Conservation (phyloP, 2,797 vertebrate species). For the Jordanella pulchra region DNA sequence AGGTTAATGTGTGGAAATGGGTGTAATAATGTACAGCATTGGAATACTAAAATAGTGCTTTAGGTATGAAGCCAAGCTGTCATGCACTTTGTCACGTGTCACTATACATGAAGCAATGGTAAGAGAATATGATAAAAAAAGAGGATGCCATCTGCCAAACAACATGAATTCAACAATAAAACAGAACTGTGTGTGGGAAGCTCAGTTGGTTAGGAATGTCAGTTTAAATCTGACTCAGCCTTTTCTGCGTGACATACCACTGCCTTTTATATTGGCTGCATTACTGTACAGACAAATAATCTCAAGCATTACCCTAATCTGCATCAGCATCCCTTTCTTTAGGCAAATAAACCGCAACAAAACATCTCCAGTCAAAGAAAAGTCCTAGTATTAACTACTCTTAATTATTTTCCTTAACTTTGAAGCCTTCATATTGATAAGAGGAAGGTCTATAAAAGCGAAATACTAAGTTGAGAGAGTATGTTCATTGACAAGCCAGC, state of each 20-base stretch:
- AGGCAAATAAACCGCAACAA: slow-evolving; percentile 31
- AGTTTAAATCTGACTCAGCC: slow-evolving; percentile 59
- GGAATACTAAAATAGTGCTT: slow-evolving; percentile 61
- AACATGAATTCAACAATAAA: slow-evolving; percentile 60
- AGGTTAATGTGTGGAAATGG: slow-evolving; percentile 74
- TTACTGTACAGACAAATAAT: slow-evolving; percentile 34
- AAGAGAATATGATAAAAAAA: slow-evolving; percentile 39
- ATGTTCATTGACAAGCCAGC: slow-evolving; percentile 53
- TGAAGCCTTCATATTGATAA: slow-evolving; percentile 52
- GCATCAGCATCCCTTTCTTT: slow-evolving; percentile 36
- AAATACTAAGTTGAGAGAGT: slow-evolving; percentile 56
- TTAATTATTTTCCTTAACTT: slow-evolving; percentile 28
- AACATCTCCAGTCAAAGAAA: slow-evolving; percentile 20
- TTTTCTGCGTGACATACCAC: slow-evolving; percentile 31
- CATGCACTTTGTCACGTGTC: slow-evolving; percentile 59
- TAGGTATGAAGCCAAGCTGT: slow-evolving; percentile 63
- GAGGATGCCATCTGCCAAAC: slow-evolving; percentile 54
- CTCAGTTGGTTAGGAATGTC: slow-evolving; percentile 61
- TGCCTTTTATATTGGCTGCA: slow-evolving; percentile 32
- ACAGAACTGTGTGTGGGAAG: slow-evolving; percentile 56
- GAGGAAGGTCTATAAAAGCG: slow-evolving; percentile 42
- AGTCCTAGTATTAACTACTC: slow-evolving; percentile 32
- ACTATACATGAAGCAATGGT: slow-evolving; percentile 42
- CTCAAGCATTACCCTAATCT: slow-evolving; percentile 44
- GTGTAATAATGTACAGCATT: slow-evolving; percentile 56